Evolutionary conservation across 2,797 vertebrate species (phyloP).

Genomic region (Lepidocolaptes lacrymiger): DNA sequence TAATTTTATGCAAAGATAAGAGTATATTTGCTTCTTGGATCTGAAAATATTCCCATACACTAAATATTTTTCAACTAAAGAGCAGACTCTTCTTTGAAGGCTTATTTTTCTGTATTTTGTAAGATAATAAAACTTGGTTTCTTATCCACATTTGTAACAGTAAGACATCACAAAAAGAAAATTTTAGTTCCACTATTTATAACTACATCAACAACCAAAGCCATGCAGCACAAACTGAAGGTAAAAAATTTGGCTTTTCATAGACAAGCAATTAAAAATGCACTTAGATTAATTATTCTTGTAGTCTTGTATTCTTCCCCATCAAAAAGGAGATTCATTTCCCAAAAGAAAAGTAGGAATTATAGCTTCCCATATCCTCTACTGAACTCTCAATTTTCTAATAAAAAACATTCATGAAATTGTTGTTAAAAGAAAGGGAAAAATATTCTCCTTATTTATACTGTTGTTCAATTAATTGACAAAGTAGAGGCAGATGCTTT

Average conservation of each 20-base stretch:
- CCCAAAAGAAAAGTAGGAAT: background rate
- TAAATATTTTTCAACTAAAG: background rate
- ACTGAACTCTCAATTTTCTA: background rate
- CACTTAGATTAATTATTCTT: background rate
- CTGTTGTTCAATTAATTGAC: background rate
- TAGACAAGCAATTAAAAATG: background rate
- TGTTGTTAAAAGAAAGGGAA: background rate
- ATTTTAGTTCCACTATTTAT: background rate
- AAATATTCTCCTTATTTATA: background rate
- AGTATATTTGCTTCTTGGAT: constrained; percentile 18
- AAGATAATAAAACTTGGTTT: background rate
- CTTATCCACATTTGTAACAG: background rate
- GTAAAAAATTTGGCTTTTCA: background rate
- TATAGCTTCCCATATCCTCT: background rate
- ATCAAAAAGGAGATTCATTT: background rate
- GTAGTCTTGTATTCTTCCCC: background rate
- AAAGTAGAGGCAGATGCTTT: background rate
- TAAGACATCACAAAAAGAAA: background rate
- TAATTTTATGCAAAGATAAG: constrained; percentile 51
- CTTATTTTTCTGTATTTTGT: background rate
- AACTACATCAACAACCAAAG: background rate
- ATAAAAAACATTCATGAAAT: background rate
- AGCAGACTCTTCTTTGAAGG: background rate
- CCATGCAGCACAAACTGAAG: background rate
- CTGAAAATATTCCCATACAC: background rate